phyloP scores from a whole-genome alignment of 1,140 invertebrate species.

The Scaptomyza graminum region DNA sequence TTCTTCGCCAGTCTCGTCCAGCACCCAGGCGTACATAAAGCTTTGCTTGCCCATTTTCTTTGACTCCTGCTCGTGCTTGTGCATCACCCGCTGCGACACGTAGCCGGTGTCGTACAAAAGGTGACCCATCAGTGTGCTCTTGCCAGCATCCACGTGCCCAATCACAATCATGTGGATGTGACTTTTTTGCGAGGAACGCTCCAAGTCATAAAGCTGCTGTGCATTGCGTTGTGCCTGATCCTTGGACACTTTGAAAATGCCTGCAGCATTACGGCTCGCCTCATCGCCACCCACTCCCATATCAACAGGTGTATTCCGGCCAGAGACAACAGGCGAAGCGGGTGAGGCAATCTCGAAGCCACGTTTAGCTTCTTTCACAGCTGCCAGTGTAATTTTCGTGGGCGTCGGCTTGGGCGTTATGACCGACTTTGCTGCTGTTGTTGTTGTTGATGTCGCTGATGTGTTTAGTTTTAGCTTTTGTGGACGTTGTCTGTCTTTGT shows the following conservation, averaged over 20 bases:
- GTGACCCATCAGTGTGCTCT: constrained; percentile 98
- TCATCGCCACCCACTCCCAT: constrained; percentile 39
- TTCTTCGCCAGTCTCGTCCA: constrained; percentile 99
- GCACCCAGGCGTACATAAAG: constrained; percentile 99
- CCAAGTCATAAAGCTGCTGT: constrained; percentile 87
- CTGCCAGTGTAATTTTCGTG: constrained; percentile 51
- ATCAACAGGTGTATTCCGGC: constrained; percentile 84
- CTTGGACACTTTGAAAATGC: constrained; percentile 73
- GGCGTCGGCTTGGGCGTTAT: constrained; percentile 48
- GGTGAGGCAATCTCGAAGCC: constrained; percentile 84
- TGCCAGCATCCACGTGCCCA: constrained; percentile 99
- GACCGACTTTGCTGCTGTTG: constrained; percentile 22
- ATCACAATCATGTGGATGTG: constrained; percentile 97
- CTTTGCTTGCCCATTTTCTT: constrained; percentile 99
- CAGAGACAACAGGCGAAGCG: constrained; percentile 86
- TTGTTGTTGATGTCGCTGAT: background rate
- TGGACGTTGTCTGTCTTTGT: constrained; percentile 25
- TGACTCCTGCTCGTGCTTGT: constrained; percentile 99
- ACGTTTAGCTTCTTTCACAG: constrained; percentile 75
- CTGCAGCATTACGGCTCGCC: constrained; percentile 8
- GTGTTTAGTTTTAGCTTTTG: constrained; percentile 36
- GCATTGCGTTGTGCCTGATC: constrained; percentile 76
- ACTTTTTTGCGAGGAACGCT: constrained; percentile 91
- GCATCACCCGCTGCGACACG: constrained; percentile 95
- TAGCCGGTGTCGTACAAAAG: constrained; percentile 95